Evolutionary conservation across 2,888 invertebrate species (phyloP).

Genomic region (Drosophila infuscata): DNA sequence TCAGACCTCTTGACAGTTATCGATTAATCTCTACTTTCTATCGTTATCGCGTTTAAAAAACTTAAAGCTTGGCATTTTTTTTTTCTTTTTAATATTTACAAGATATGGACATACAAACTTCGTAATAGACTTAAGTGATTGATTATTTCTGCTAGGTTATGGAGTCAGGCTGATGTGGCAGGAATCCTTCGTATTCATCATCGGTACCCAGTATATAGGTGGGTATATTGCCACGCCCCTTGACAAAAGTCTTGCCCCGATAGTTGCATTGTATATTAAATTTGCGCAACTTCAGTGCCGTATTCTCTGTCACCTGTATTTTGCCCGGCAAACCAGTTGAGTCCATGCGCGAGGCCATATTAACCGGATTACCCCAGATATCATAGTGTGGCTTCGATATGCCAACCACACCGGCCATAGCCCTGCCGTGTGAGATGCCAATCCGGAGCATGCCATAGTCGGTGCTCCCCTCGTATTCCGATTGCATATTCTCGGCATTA

Average conservation of each 20-base stretch:
- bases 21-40: background rate
- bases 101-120: slow-evolving; percentile 10
- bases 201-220: slow-evolving; percentile 91
- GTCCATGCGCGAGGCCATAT: slow-evolving; percentile 98
- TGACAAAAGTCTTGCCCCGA: slow-evolving; percentile 90
- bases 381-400: slow-evolving; percentile 97
- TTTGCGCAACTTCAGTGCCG: slow-evolving; percentile 89
- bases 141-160: slow-evolving; percentile 21
- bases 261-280: slow-evolving; percentile 89
- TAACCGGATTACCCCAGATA: slow-evolving; percentile 98
- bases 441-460: slow-evolving; percentile 83
- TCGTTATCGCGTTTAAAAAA: background rate
- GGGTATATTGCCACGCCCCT: slow-evolving; percentile 88
- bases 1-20: background rate
- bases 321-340: slow-evolving; percentile 93
- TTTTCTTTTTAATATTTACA: slow-evolving; percentile 34
- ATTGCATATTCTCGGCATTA: slow-evolving; percentile 87
- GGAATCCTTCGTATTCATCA: slow-evolving; percentile 86
- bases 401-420: slow-evolving; percentile 97
- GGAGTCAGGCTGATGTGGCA: slow-evolving; percentile 66
- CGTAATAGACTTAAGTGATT: slow-evolving; percentile 2
- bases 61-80: background rate
- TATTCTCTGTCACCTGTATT: slow-evolving; percentile 92
- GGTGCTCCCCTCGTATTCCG: slow-evolving; percentile 78
- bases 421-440: slow-evolving; percentile 95